These are phyloP conservation scores for Strigamia maritima DNA, from an alignment of 2,888 invertebrate genomes.

Conservation along the genomic window DNA sequence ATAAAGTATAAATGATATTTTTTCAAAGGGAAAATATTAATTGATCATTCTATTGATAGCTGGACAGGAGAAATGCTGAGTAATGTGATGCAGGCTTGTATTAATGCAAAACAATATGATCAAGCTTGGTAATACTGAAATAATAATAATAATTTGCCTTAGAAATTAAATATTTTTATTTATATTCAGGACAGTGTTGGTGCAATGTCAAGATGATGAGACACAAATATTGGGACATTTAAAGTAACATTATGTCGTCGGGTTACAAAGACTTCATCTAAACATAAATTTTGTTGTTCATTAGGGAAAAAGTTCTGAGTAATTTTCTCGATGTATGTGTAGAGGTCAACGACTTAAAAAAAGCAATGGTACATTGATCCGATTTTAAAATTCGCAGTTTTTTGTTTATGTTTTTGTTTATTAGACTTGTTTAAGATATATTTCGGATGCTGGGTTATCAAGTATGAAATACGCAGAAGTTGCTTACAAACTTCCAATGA, in stretches of 20 bases:
- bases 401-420: background rate
- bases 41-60: conserved; percentile 47
- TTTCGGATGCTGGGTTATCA: background rate
- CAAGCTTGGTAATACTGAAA: conserved; percentile 57
- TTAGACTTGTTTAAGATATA: background rate
- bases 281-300: background rate
- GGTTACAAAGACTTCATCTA: too few relatives aligned
- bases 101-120: conserved; percentile 57
- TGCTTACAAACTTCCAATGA: background rate
- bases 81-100: conserved; percentile 58
- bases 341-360: background rate
- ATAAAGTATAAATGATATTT: conserved; percentile 13
- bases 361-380: conserved; percentile 12
- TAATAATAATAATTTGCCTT: background rate
- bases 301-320: background rate
- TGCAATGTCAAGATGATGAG: background rate
- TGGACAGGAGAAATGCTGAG: conserved; percentile 64
- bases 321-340: background rate
- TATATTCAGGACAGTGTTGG: background rate
- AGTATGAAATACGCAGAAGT: background rate
- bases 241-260: too few relatives aligned
- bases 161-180: background rate
- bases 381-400: background rate
- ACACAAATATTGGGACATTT: background rate
- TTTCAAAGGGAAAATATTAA: background rate